These are phyloP conservation scores for Chauna torquata DNA, from an alignment of 2,113 vertebrate species.

Conservation along the genomic window DNA sequence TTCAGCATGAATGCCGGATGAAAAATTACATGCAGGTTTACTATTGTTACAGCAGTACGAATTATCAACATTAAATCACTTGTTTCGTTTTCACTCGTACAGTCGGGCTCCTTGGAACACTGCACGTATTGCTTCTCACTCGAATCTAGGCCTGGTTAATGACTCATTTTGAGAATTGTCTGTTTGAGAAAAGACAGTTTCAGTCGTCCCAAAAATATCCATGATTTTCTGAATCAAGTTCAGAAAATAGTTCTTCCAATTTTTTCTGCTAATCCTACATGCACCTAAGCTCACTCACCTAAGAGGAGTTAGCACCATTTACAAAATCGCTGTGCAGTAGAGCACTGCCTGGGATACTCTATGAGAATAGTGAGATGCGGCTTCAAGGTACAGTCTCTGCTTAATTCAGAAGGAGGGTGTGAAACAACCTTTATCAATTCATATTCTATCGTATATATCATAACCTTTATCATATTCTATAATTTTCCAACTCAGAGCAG, in stretches of 20 bases:
- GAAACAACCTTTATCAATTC: not conserved
- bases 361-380: not conserved
- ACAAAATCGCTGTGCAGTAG: not conserved
- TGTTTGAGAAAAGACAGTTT: not conserved
- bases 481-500: constrained; percentile 45
- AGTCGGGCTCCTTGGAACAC: not conserved
- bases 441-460: not conserved
- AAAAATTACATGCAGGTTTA: not conserved
- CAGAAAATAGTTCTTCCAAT: not conserved
- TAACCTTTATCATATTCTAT: not conserved
- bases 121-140: not conserved
- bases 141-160: not conserved
- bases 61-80: not conserved
- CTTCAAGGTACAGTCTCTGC: not conserved
- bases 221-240: not conserved
- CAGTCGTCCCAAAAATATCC: not conserved
- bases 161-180: not conserved
- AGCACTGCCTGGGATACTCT: not conserved
- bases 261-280: accelerated
- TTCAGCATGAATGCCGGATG: not conserved
- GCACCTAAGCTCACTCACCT: not conserved
- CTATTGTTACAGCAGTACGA: not conserved
- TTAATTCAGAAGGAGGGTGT: not conserved
- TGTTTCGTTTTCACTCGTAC: not conserved
- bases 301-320: not conserved